Evolutionary conservation across 2,888 invertebrate genomes (phyloP).

Genomic region (Tipula confusa): DNA sequence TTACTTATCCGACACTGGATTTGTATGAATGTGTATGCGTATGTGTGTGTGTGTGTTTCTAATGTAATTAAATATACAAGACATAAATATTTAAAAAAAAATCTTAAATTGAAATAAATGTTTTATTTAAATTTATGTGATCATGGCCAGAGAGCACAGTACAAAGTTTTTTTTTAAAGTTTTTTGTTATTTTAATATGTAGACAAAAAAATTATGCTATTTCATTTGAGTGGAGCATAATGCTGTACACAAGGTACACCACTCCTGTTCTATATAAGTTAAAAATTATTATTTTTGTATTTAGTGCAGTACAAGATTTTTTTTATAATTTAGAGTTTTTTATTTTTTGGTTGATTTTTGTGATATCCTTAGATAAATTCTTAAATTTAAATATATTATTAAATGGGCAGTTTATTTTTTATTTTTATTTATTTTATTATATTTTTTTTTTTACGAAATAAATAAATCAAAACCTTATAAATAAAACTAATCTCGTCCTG

Average conservation of each 20-base stretch:
- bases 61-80: no score
- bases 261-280: neutral
- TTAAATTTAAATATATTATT: neutral
- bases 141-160: neutral
- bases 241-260: neutral
- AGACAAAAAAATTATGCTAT: conserved; percentile 13
- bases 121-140: conserved; percentile 9
- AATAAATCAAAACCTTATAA: neutral
- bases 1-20: no score
- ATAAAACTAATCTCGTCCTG: conserved; percentile 14
- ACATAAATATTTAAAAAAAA: conserved; percentile 1
- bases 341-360: neutral
- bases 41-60: no score
- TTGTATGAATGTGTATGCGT: no score
- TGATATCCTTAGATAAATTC: conserved; percentile 6
- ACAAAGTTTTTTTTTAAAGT: neutral
- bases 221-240: neutral
- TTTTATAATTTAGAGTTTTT: no score
- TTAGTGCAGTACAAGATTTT: neutral
- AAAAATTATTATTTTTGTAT: neutral
- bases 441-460: neutral
- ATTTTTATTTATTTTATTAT: no score
- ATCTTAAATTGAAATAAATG: neutral
- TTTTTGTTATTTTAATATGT: neutral
- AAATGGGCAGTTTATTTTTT: conserved; percentile 15